Percentiles rank a stretch among this genome's conserved stretches.
These are phyloP conservation scores for Serinus canaria DNA, from an alignment of 2,113 vertebrate species.

Conservation along the genomic window DNA sequence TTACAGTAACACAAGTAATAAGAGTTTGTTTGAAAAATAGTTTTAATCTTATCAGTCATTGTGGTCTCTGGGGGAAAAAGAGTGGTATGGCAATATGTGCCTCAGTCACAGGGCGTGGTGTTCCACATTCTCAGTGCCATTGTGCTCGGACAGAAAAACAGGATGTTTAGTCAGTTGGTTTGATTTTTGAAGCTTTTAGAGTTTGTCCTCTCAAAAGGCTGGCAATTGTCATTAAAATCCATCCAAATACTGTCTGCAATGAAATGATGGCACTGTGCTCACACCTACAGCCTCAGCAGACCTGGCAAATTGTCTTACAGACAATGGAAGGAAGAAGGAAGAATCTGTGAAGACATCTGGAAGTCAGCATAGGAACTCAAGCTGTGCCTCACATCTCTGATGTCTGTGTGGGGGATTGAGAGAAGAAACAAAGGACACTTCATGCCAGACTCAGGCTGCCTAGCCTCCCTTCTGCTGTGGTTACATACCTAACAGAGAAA, in stretches of 20 bases:
- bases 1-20: neutral
- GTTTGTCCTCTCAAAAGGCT: neutral
- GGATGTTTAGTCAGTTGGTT: neutral
- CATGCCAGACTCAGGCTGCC: accelerated
- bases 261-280: neutral
- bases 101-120: neutral
- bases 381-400: neutral
- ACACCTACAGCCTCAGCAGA: neutral
- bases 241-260: neutral
- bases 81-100: neutral
- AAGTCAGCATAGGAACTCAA: neutral
- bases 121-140: neutral
- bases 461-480: neutral
- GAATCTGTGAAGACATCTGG: neutral
- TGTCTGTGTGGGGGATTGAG: neutral
- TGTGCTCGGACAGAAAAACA: neutral
- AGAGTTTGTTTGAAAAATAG: neutral
- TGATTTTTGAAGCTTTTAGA: neutral
- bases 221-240: neutral
- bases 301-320: neutral
- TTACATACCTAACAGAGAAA: neutral
- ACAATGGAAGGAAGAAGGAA: neutral
- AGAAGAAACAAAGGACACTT: neutral
- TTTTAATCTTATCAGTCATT: neutral
- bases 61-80: neutral